Percentiles rank a stretch among this genome's conserved stretches.
phyloP scores from a whole-genome alignment of 1,140 invertebrate genomes.

The Patella vulgata region DNA sequence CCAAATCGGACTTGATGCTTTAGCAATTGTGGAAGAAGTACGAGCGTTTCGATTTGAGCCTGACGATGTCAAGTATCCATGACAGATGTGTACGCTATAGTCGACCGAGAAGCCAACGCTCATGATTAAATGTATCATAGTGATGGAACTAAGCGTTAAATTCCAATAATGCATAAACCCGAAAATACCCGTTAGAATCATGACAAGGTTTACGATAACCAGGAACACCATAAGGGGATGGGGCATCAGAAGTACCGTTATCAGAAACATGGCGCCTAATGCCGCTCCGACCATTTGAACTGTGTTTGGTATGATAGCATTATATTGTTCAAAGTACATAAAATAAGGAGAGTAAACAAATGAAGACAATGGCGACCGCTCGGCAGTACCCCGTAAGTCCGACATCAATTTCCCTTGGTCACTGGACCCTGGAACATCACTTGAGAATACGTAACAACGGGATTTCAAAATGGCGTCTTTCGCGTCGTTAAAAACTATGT shows the following conservation, averaged over 20 bases:
- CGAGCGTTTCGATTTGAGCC: slow-evolving; percentile 69
- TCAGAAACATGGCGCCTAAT: slow-evolving; percentile 93
- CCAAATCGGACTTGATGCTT: slow-evolving; percentile 90
- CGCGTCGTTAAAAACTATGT: slow-evolving; percentile 84
- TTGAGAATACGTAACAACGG: slow-evolving; percentile 30
- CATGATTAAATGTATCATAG: slow-evolving; percentile 99
- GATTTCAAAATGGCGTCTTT: slow-evolving; percentile 79
- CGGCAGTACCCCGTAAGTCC: slow-evolving; percentile 23
- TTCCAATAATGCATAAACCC: slow-evolving; percentile 97
- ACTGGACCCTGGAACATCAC: slow-evolving; percentile 17
- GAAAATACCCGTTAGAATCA: slow-evolving; percentile 94
- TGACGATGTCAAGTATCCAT: slow-evolving; percentile 90
- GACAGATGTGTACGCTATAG: slow-evolving; percentile 96
- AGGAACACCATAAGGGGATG: slow-evolving; percentile 92
- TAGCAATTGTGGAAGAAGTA: slow-evolving; percentile 87
- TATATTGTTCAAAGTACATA: slow-evolving; percentile 75
- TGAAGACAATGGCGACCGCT: slow-evolving; percentile 19
- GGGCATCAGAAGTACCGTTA: slow-evolving; percentile 96
- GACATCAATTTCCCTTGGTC: slow-evolving; percentile 32
- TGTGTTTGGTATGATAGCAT: slow-evolving; percentile 90
- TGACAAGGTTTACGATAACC: slow-evolving; percentile 95
- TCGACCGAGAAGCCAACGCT: slow-evolving; percentile 98
- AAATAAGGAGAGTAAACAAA: slow-evolving; percentile 33
- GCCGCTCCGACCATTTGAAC: slow-evolving; percentile 84
- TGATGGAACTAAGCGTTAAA: slow-evolving; percentile 95